These are phyloP conservation scores for Ctenodactylus gundi DNA, from an alignment of 2,113 vertebrate genomes.

Conservation along the genomic window DNA sequence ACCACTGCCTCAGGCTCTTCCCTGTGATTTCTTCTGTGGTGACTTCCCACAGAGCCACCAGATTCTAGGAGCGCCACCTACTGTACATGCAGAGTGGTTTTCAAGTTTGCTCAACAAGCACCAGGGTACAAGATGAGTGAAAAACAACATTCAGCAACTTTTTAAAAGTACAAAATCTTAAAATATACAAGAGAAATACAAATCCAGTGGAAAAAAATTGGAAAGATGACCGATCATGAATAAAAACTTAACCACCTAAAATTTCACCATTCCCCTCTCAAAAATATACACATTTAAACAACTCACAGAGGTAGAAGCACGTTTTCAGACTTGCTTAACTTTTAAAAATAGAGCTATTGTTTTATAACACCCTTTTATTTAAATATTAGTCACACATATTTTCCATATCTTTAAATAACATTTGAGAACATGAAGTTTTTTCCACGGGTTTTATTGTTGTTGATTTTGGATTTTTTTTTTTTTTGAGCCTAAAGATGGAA, in stretches of 20 bases:
- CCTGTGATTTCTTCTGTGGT: rapidly evolving
- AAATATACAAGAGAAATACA: background rate
- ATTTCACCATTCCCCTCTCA: background rate
- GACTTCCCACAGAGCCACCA: background rate
- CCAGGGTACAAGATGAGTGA: background rate
- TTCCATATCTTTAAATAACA: background rate
- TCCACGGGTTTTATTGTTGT: too few species aligned
- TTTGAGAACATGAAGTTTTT: background rate
- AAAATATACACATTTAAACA: background rate
- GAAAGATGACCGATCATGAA: background rate
- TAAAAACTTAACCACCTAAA: background rate
- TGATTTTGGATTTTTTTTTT: background rate
- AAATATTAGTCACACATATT: background rate
- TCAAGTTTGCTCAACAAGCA: background rate
- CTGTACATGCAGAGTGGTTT: constrained; percentile 61
- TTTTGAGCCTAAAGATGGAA: background rate
- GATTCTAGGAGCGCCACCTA: constrained; percentile 79
- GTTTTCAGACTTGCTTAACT: background rate
- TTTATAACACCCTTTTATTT: background rate
- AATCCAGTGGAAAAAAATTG: background rate
- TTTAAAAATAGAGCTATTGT: background rate
- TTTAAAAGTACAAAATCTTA: background rate
- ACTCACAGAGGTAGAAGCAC: background rate
- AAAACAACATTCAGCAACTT: background rate
- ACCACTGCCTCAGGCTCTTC: background rate